Percentiles rank a stretch among this genome's conserved stretches.
phyloP scores from a whole-genome alignment of 2,888 invertebrate genomes.

The Chloroclystis v-ata region DNA sequence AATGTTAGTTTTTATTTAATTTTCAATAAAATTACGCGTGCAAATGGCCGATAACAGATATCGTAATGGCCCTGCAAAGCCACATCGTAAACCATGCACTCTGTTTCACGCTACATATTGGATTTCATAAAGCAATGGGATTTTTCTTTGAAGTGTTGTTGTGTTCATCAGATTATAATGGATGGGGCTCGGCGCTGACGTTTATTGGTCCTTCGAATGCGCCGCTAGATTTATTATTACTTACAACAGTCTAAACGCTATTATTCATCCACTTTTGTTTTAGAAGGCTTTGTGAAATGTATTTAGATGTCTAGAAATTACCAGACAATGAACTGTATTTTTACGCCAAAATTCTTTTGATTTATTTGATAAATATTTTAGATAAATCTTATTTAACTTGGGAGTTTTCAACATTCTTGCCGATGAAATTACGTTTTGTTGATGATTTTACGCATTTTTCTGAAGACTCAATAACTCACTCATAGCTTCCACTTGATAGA shows the following conservation, averaged over 20 bases:
- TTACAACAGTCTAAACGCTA: constrained; percentile 17
- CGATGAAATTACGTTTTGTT: too few relatives aligned
- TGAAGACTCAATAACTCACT: too few relatives aligned
- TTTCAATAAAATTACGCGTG: too few relatives aligned
- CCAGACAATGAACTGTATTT: not conserved
- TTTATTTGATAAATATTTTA: too few relatives aligned
- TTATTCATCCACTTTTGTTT: constrained; percentile 3
- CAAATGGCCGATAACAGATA: too few relatives aligned
- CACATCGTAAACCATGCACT: not conserved
- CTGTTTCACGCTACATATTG: constrained; percentile 6
- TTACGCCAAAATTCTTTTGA: too few relatives aligned
- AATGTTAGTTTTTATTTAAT: too few relatives aligned
- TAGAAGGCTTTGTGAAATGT: not conserved
- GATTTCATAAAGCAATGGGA: constrained; percentile 10
- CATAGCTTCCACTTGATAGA: not conserved
- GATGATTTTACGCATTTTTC: too few relatives aligned
- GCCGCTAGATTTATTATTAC: constrained; percentile 19
- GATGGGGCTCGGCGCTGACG: constrained; percentile 16
- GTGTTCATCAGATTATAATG: constrained; percentile 4
- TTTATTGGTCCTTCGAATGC: constrained; percentile 23
- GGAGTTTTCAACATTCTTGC: too few relatives aligned
- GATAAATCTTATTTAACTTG: too few relatives aligned
- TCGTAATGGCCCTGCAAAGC: too few relatives aligned
- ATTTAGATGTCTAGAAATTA: not conserved
- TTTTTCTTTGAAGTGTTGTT: constrained; percentile 14